Evolutionary conservation across 2,113 vertebrate genomes (phyloP).

Genomic region (Dissostichus mawsoni): DNA sequence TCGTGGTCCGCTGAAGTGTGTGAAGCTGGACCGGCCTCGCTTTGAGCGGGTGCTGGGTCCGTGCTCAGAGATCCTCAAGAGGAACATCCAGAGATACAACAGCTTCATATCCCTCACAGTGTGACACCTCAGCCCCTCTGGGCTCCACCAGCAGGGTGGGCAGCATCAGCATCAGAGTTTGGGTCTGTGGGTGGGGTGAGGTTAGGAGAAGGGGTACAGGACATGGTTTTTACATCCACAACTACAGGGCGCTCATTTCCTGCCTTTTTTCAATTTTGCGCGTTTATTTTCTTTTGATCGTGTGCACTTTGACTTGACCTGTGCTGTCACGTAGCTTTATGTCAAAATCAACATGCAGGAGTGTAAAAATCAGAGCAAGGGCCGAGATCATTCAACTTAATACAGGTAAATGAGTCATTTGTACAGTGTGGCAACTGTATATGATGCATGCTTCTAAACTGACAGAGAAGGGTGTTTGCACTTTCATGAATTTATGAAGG

Average conservation of each 20-base stretch:
- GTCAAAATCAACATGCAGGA: constrained; percentile 66
- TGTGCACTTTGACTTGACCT: constrained; percentile 86
- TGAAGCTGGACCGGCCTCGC: constrained; percentile 96
- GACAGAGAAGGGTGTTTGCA: constrained; percentile 51
- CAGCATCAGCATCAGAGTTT: constrained; percentile 67
- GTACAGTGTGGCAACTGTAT: constrained; percentile 69
- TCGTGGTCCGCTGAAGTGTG: constrained; percentile 93
- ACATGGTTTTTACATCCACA: constrained; percentile 51
- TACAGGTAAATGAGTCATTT: constrained; percentile 65
- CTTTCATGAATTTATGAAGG: constrained; percentile 57
- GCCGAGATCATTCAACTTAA: constrained; percentile 20
- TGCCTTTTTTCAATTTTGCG: constrained; percentile 74
- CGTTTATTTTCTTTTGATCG: constrained; percentile 64
- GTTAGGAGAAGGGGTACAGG: constrained; percentile 48
- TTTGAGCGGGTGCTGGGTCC: constrained; percentile 97
- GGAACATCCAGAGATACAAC: constrained; percentile 98
- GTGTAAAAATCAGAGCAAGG: constrained; percentile 44
- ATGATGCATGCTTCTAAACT: constrained; percentile 66
- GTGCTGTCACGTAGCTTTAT: constrained; percentile 86
- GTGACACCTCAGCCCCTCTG: constrained; percentile 74
- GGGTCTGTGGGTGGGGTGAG: constrained; percentile 47
- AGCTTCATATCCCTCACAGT: constrained; percentile 98
- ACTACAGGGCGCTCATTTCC: constrained; percentile 63
- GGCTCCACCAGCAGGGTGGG: constrained; percentile 62
- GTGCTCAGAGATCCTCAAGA: constrained; percentile 97